These are phyloP conservation scores for Coleophora deauratella DNA, from an alignment of 2,888 invertebrate species.

Conservation along the genomic window DNA sequence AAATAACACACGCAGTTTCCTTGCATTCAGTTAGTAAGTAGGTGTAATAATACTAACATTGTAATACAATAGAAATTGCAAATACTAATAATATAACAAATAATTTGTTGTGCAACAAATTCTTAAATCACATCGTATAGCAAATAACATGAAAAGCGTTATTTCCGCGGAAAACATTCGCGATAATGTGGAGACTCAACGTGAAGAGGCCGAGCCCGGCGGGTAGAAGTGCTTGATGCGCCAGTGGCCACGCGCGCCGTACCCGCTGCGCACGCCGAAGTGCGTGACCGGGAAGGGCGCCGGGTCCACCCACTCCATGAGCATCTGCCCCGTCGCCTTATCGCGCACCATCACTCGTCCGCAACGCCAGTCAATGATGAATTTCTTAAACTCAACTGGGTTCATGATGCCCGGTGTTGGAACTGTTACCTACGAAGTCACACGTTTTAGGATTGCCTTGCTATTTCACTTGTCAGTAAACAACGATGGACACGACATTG, in stretches of 20 bases:
- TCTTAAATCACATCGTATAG: slow-evolving; percentile 15
- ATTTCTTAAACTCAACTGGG: slow-evolving; percentile 70
- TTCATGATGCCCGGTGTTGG: slow-evolving; percentile 74
- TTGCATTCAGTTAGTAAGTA: slow-evolving; percentile 15
- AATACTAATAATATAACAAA: no score
- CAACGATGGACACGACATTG: slow-evolving; percentile 26
- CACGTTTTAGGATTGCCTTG: slow-evolving; percentile 19
- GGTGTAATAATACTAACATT: background rate
- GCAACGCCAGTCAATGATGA: slow-evolving; percentile 73
- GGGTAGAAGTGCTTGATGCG: slow-evolving; percentile 58
- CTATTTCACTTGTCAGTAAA: slow-evolving; percentile 12
- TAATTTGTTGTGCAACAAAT: no score
- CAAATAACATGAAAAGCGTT: slow-evolving; percentile 48
- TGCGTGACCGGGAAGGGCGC: slow-evolving; percentile 74
- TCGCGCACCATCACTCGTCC: slow-evolving; percentile 68
- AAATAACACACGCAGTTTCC: slow-evolving; percentile 22
- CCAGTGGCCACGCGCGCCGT: slow-evolving; percentile 79
- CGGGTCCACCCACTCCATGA: slow-evolving; percentile 77
- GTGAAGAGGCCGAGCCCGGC: slow-evolving; percentile 32
- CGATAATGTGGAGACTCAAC: slow-evolving; percentile 51
- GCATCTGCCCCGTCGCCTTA: slow-evolving; percentile 56
- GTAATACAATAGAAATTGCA: background rate
- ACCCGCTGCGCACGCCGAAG: slow-evolving; percentile 77
- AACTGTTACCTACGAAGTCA: slow-evolving; percentile 66
- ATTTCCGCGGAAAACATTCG: slow-evolving; percentile 20